Evolutionary conservation across 2,113 vertebrate species (phyloP).

Genomic region (Arothron firmamentum): DNA sequence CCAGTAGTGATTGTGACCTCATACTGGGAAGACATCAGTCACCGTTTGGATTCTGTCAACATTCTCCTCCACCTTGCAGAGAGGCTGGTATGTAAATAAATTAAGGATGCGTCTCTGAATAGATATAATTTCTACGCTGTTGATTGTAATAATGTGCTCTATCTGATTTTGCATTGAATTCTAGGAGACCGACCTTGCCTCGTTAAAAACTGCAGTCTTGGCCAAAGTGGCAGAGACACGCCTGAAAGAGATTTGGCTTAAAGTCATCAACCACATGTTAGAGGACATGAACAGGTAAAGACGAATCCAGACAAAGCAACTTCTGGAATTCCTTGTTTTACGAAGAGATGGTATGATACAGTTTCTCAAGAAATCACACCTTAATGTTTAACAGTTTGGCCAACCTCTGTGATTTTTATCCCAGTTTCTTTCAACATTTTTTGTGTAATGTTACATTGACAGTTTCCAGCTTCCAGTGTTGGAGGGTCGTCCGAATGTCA

Average conservation of each 20-base stretch:
- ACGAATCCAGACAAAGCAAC: neutral
- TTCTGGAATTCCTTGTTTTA: neutral
- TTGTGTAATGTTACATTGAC: neutral
- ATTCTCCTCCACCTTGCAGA: conserved; percentile 79
- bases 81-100: conserved; percentile 79
- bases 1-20: conserved; percentile 92
- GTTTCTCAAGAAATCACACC: neutral
- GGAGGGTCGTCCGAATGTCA: conserved; percentile 83
- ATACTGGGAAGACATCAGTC: conserved; percentile 95
- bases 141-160: neutral
- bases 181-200: conserved; percentile 83
- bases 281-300: conserved; percentile 78
- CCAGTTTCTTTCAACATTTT: neutral
- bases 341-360: neutral
- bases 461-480: conserved; percentile 77
- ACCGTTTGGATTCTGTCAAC: conserved; percentile 87
- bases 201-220: conserved; percentile 82
- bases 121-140: neutral
- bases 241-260: conserved; percentile 82
- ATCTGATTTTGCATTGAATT: conserved; percentile 38
- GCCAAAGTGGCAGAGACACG: conserved; percentile 78
- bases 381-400: neutral
- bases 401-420: neutral
- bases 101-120: neutral
- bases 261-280: conserved; percentile 84